Evolutionary conservation across 2,888 invertebrate genomes (phyloP).

Genomic region (Amaurobius ferox): DNA sequence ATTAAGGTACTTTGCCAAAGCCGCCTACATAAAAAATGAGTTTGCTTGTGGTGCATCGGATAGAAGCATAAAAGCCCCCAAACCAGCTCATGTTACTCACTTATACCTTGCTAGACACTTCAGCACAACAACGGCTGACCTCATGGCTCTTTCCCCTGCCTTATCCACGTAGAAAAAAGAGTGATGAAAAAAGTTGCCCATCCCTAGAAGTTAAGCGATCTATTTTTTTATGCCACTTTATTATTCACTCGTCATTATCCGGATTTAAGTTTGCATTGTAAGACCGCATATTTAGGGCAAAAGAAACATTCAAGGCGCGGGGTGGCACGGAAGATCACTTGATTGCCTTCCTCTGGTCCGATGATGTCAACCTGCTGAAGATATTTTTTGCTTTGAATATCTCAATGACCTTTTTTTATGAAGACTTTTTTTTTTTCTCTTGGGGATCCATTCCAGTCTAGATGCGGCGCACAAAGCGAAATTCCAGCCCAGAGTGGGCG

Average conservation of each 20-base stretch:
- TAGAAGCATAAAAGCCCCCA: too few species aligned
- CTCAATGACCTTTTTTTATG: not conserved
- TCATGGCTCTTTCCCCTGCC: not conserved
- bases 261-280: slow-evolving; percentile 47
- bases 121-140: not conserved
- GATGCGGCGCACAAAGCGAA: not conserved
- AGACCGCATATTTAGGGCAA: slow-evolving; percentile 48
- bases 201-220: slow-evolving; percentile 23
- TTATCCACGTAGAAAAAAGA: not conserved
- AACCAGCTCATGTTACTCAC: not conserved
- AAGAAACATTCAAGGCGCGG: slow-evolving; percentile 10
- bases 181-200: not conserved
- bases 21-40: too few species aligned
- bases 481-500: too few species aligned
- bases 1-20: too few species aligned
- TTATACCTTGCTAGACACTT: not conserved
- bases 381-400: not conserved
- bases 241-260: slow-evolving; percentile 32
- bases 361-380: slow-evolving; percentile 39
- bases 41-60: too few species aligned
- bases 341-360: slow-evolving; percentile 21
- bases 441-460: not conserved
- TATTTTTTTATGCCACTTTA: not conserved
- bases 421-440: not conserved
- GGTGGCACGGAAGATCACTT: not conserved